phyloP scores from a whole-genome alignment of 2,888 invertebrate genomes.

The Bellardia bayeri region DNA sequence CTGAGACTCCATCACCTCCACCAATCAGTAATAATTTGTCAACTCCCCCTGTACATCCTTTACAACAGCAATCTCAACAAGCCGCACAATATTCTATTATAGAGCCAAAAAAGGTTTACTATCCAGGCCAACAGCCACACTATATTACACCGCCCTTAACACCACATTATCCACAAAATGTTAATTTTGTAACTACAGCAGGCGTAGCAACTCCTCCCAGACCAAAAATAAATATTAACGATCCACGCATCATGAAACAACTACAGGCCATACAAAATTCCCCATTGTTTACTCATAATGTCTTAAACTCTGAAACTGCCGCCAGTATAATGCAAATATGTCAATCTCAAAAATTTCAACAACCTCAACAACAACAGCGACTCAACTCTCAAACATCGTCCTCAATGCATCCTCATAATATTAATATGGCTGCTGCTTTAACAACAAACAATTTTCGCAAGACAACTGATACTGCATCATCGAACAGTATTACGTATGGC shows the following conservation, averaged over 20 bases:
- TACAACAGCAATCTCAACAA: neutral
- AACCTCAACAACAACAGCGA: neutral
- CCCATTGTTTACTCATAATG: slow-evolving; percentile 17
- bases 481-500: slow-evolving; percentile 60
- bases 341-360: neutral
- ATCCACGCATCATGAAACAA: slow-evolving; percentile 71
- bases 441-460: neutral
- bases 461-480: neutral
- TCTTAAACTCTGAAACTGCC: slow-evolving; percentile 7
- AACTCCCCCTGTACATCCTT: neutral
- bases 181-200: neutral
- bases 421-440: neutral
- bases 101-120: neutral
- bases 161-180: neutral
- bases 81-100: neutral
- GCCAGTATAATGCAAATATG: slow-evolving; percentile 39
- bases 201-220: neutral
- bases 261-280: slow-evolving; percentile 67
- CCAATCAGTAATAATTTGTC: neutral
- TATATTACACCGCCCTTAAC: neutral
- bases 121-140: neutral
- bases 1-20: slow-evolving; percentile 35
- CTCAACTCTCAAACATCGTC: neutral
- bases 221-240: slow-evolving; percentile 68
- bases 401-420: neutral